These are phyloP conservation scores for Collichthys lucidus DNA, from an alignment of 2,113 vertebrate species.

Conservation along the genomic window DNA sequence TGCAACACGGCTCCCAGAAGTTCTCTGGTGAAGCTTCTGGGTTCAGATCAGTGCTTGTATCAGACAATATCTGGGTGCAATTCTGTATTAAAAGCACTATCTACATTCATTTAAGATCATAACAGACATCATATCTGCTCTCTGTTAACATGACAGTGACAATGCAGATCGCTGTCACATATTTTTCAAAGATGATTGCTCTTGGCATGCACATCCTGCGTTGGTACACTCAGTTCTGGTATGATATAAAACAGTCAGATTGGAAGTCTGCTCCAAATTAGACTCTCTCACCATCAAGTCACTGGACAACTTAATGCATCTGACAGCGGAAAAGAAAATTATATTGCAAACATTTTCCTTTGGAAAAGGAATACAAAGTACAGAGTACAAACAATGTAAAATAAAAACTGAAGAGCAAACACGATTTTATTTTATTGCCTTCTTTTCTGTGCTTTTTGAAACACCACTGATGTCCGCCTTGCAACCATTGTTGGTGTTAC, in stretches of 20 bases:
- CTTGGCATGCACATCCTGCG: background rate
- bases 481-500: slow-evolving; percentile 2
- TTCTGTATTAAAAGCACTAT: background rate
- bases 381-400: background rate
- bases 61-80: background rate
- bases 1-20: background rate
- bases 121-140: background rate
- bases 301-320: slow-evolving; percentile 23
- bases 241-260: slow-evolving; percentile 5
- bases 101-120: background rate
- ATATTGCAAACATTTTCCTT: slow-evolving; percentile 15
- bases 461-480: background rate
- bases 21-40: background rate
- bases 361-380: background rate
- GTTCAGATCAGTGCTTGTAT: background rate
- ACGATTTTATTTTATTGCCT: background rate
- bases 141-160: background rate
- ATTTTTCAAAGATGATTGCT: background rate
- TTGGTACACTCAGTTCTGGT: background rate
- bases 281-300: slow-evolving; percentile 41
- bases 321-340: slow-evolving; percentile 7
- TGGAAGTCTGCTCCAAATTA: slow-evolving; percentile 24
- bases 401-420: background rate
- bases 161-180: background rate
- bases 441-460: background rate